Conservation (phyloP, 1,140 invertebrate species). For the Eurosta solidaginis region DNA sequence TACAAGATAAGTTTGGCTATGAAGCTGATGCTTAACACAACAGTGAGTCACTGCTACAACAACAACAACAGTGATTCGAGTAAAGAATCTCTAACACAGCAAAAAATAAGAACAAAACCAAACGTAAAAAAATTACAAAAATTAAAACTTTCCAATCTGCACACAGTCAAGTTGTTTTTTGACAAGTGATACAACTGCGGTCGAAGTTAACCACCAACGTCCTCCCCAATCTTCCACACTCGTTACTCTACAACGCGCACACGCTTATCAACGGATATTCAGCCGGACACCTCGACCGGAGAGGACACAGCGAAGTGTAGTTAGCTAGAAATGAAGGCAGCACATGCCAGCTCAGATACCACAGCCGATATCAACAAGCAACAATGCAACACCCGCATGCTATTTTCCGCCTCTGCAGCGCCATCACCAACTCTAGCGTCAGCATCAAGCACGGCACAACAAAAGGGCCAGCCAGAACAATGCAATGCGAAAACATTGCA, state of each 20-base stretch:
- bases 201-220: background rate
- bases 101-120: background rate
- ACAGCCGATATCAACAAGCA: background rate
- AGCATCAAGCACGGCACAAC: background rate
- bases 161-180: constrained; percentile 21
- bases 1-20: constrained; percentile 21
- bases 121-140: background rate
- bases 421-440: background rate
- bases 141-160: constrained; percentile 17
- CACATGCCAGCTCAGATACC: background rate
- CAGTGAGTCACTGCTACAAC: background rate
- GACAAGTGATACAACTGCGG: constrained; percentile 19
- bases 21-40: background rate
- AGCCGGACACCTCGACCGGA: background rate
- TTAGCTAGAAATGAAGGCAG: background rate
- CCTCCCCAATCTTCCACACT: background rate
- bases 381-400: constrained; percentile 7
- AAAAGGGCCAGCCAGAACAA: background rate
- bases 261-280: constrained; percentile 6
- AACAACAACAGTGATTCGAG: background rate
- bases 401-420: background rate
- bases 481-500: background rate
- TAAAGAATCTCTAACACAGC: background rate
- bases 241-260: no score
- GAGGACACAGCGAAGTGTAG: background rate